Percentiles rank a stretch among this genome's conserved stretches.
These are phyloP conservation scores for Idaea biselata DNA, from an alignment of 2,888 invertebrate species.

Conservation along the genomic window DNA sequence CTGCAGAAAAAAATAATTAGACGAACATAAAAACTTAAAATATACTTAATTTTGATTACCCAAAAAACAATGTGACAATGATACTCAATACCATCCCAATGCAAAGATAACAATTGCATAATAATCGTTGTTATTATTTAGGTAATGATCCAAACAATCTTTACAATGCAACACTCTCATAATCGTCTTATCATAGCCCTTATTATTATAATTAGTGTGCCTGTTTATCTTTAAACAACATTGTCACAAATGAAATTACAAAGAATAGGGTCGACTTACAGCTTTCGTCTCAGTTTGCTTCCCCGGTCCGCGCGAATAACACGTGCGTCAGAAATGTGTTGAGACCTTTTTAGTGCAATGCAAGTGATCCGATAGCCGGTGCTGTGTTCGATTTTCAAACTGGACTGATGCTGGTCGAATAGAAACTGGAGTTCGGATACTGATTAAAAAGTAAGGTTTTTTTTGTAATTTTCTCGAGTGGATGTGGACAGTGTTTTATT, in stretches of 20 bases:
- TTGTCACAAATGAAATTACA: not conserved
- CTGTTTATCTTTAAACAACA: not conserved
- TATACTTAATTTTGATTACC: too few relatives aligned
- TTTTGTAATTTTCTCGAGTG: not conserved
- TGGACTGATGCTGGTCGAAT: not conserved
- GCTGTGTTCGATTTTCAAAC: not conserved
- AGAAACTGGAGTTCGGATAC: not conserved
- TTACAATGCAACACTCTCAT: not conserved
- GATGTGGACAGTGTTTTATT: not conserved
- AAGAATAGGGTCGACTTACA: not conserved
- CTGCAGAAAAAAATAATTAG: too few relatives aligned
- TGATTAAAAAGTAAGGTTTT: not conserved
- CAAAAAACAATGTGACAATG: too few relatives aligned
- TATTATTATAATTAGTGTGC: not conserved
- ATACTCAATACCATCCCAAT: too few relatives aligned
- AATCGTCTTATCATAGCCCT: not conserved
- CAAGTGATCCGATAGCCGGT: not conserved
- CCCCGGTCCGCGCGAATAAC: not conserved
- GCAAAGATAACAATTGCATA: not conserved
- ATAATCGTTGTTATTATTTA: not conserved
- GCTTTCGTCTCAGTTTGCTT: not conserved
- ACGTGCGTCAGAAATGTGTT: not conserved
- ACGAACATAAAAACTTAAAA: too few relatives aligned
- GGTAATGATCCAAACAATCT: not conserved
- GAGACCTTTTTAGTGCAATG: not conserved